Conservation (phyloP, 2,113 vertebrate species). For the Ellobius talpinus region DNA sequence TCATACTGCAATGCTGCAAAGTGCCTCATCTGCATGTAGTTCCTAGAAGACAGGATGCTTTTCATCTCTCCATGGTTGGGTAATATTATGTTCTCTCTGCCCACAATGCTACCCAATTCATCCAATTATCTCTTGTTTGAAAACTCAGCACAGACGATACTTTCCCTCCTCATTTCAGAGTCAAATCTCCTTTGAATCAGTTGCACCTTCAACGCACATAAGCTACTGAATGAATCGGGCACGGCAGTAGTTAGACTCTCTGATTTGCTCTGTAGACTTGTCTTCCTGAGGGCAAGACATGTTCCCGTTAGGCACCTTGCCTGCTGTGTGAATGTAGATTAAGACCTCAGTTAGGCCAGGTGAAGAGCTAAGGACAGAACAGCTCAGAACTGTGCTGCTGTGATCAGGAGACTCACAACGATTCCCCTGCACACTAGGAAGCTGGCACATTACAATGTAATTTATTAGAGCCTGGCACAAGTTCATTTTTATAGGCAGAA, state of each 20-base stretch:
- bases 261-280: not conserved
- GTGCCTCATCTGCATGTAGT: not conserved
- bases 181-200: not conserved
- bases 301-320: not conserved
- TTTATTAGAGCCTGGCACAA: slow-evolving; percentile 80
- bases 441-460: slow-evolving; percentile 80
- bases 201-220: not conserved
- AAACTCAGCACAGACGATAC: not conserved
- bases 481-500: slow-evolving; percentile 79
- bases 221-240: not conserved
- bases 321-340: slow-evolving; percentile 34
- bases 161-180: not conserved
- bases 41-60: not conserved
- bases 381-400: slow-evolving; percentile 26
- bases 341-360: slow-evolving; percentile 13
- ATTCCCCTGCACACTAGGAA: slow-evolving; percentile 58
- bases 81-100: not conserved
- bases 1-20: not conserved
- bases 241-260: not conserved
- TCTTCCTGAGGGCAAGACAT: not conserved
- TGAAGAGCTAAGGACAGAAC: slow-evolving; percentile 35
- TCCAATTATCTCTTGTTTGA: not conserved
- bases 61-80: not conserved
- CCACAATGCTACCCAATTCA: not conserved
- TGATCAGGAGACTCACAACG: slow-evolving; percentile 69